These are phyloP conservation scores for Chelonus formosanus DNA, from an alignment of 2,888 invertebrate genomes.

Conservation along the genomic window DNA sequence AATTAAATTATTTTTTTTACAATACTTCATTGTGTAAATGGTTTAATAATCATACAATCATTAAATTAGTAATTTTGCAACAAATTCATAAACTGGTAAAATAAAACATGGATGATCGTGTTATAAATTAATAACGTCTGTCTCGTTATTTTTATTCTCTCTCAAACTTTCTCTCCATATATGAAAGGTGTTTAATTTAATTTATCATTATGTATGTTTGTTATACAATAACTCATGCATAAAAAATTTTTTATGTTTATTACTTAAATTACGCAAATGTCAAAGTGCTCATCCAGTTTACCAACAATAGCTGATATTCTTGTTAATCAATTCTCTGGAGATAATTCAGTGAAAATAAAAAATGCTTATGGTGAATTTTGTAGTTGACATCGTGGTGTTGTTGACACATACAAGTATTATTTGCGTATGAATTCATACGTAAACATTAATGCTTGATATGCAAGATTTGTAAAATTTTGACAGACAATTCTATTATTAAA, in stretches of 20 bases:
- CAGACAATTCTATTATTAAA: constrained; percentile 87
- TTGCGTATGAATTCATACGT: too few species aligned
- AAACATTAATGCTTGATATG: constrained; percentile 80
- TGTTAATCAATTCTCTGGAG: constrained; percentile 78
- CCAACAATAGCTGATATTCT: constrained; percentile 87
- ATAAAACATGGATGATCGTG: too few species aligned
- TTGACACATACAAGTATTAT: constrained; percentile 89
- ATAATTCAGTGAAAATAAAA: constrained; percentile 77
- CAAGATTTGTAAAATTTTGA: constrained; percentile 86
- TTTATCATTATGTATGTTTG: constrained; percentile 6
- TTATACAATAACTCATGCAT: constrained; percentile 38
- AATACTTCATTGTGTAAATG: neutral
- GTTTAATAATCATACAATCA: constrained; percentile 28
- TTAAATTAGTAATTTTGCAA: constrained; percentile 52
- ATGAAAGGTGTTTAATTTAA: constrained; percentile 6
- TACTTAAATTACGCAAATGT: constrained; percentile 75
- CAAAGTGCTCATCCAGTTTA: constrained; percentile 76
- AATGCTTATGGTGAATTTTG: constrained; percentile 93
- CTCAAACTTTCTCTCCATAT: constrained; percentile 12
- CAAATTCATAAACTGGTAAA: constrained; percentile 47
- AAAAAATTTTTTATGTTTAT: constrained; percentile 69
- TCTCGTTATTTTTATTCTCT: neutral
- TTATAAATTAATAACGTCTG: too few species aligned
- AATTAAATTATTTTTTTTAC: constrained; percentile 12
- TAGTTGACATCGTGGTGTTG: constrained; percentile 89